Conservation (phyloP, 2,888 invertebrate genomes). For the Tubulanus polymorphus region DNA sequence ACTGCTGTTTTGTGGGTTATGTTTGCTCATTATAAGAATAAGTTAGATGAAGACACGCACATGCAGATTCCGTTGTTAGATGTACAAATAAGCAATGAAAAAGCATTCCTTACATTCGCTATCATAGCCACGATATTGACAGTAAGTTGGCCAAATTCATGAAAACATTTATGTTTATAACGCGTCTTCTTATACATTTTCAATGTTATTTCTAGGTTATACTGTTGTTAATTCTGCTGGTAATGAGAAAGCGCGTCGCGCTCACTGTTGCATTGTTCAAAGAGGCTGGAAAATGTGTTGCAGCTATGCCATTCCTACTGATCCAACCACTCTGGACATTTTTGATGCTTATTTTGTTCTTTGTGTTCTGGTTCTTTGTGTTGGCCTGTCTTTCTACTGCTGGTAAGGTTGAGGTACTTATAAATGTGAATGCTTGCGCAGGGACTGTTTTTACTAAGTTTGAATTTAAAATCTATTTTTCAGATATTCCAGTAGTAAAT, state of each 20-base stretch:
- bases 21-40: slow-evolving; percentile 70
- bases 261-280: slow-evolving; percentile 75
- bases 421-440: not conserved
- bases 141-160: slow-evolving; percentile 55
- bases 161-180: too few relatives aligned
- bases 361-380: slow-evolving; percentile 81
- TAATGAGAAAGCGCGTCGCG: slow-evolving; percentile 58
- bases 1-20: slow-evolving; percentile 85
- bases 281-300: slow-evolving; percentile 84
- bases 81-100: slow-evolving; percentile 80
- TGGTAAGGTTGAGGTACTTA: slow-evolving; percentile 60
- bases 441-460: not conserved
- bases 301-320: slow-evolving; percentile 77
- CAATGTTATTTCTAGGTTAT: slow-evolving; percentile 31
- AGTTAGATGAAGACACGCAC: slow-evolving; percentile 58
- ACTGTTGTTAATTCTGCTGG: slow-evolving; percentile 67
- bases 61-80: slow-evolving; percentile 58
- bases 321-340: slow-evolving; percentile 72
- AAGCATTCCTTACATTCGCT: slow-evolving; percentile 77
- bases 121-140: slow-evolving; percentile 84
- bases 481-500: slow-evolving; percentile 31
- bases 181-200: not conserved
- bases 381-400: slow-evolving; percentile 67
- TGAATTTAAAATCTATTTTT: too few relatives aligned
- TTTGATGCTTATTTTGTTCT: slow-evolving; percentile 70